Conservation (phyloP, 2,113 vertebrate genomes). For the Propithecus coquereli region DNA sequence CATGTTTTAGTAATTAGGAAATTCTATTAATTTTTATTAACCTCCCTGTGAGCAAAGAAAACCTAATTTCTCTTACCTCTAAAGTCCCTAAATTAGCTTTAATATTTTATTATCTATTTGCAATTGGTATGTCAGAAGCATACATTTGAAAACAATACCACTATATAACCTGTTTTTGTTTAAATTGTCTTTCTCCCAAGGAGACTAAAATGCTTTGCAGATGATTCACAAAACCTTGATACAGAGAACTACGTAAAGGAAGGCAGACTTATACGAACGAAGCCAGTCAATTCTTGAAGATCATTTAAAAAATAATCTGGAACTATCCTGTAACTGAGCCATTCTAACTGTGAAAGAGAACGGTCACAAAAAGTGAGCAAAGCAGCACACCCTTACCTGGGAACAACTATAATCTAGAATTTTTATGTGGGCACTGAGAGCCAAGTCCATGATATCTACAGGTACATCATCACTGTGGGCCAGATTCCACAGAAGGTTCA, state of each 20-base stretch:
- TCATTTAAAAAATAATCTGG: not conserved
- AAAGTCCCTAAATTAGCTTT: not conserved
- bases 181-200: not conserved
- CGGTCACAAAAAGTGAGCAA: not conserved
- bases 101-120: not conserved
- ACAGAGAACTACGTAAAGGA: not conserved
- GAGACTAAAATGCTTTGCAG: not conserved
- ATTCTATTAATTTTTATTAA: constrained; percentile 21
- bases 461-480: constrained; percentile 99
- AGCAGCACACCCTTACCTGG: constrained; percentile 86
- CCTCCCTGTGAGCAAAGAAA: constrained; percentile 15
- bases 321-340: not conserved
- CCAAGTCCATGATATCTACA: constrained; percentile 99
- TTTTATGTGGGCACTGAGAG: constrained; percentile 99
- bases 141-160: not conserved
- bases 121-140: not conserved
- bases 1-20: not conserved
- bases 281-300: not conserved
- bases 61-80: constrained; percentile 18
- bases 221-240: not conserved
- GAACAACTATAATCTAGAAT: constrained; percentile 99
- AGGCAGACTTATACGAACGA: not conserved
- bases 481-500: constrained; percentile 98
- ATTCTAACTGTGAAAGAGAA: not conserved
- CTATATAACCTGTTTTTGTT: not conserved